Base-by-base conservation (phyloP, 92 coral and sea anemone species). In the Zoanthus solanderi region DNA sequence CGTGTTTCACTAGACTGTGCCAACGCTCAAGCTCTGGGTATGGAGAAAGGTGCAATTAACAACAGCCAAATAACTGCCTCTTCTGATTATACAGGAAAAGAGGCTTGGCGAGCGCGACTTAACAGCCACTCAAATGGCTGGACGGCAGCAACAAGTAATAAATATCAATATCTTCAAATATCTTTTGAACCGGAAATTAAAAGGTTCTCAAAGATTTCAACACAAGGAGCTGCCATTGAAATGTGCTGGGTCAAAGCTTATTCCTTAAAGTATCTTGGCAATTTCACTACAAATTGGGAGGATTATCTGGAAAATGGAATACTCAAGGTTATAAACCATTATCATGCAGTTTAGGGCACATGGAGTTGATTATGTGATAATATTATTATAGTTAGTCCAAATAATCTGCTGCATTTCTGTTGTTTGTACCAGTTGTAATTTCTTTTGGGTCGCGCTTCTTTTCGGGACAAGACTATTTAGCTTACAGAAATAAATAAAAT, bases 101-200 rank as follows among this genome's bases (percentile, higher is more conserved):
- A 79, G 42, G 69, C 84, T 1, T 79, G 84, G 84, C 72, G 72
- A 6, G 71, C 84, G 9, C 84, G 84, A 57, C 84, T 79, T 5
- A 79, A 79, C 17, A 79, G 72, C n/a, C n/a, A 3, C 0, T 47
- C 13, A 10, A 72, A 61, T 37, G 60, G 84, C 32, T 79, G 84
- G 84, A 60, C 72, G 28, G 72, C 84, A 37, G 84, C 84, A 4
- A 79, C 84, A 61, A 79, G 84, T 42, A 79, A 79, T 11, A 1
- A 7, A 9, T 0, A 56, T 15, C 72, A 79, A 16, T 79, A 37
- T 14, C 84, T 79, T 50, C 84, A 79, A 79, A 60, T 79, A 60
- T 79, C 72, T 13, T 79, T 79, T 34, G 30, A 37, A 58, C 12
- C 84, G 3, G 31, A 79, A 17, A 1, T 13, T 7, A 79, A 8